Evolutionary conservation across 1,140 invertebrate genomes (phyloP), one percentile per base, ranked within the genome.

Genomic region (Babylonia areolata): DNA sequence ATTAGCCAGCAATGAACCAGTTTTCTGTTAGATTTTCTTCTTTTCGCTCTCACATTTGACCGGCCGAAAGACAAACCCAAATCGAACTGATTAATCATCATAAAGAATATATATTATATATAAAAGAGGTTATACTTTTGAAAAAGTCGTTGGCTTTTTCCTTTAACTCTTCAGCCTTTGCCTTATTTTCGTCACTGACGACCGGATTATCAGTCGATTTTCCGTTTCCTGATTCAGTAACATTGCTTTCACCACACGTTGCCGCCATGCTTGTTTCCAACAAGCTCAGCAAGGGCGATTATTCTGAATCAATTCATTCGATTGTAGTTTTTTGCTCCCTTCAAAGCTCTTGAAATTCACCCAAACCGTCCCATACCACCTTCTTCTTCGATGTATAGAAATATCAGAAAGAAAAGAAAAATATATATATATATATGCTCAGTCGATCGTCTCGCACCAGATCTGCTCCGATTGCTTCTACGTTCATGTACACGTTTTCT

Each of bases 131-230:
- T 35, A 42, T 95, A 97, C 97, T 96, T 96, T 98, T 98, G 93
- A 98, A 98, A 93, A 95, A 96, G 91, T 96, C 95, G 94, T 98
- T 98, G 23, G 97, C 97, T 92, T 97, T 95, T 91, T 97, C 96
- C 95, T 98, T 98, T 84, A 96, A 95, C 91, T 96, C 95, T 94
- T 97, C 97, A 17, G 97, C 97, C 91, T 94, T 94, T 84, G 91
- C 90, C 87, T 92, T 93, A 54, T 90, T 81, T 54, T 94, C 93
- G 23, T 94, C 94, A 75, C 85, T 89, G 37, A 92, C 80, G 9
- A 69, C 77, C 20, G 84, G 58, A 35, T 87, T 46, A n/a, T 77
- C 35, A 28, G 58, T 51, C 3, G 85, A 51, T 2, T 84, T 69
- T 80, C 85, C 87, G 64, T 84, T 86, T 82, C 54, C 35, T 86